These are phyloP conservation scores for Anagrus nilaparvatae DNA, from an alignment of 1,140 invertebrate species.

Conservation along the genomic window DNA sequence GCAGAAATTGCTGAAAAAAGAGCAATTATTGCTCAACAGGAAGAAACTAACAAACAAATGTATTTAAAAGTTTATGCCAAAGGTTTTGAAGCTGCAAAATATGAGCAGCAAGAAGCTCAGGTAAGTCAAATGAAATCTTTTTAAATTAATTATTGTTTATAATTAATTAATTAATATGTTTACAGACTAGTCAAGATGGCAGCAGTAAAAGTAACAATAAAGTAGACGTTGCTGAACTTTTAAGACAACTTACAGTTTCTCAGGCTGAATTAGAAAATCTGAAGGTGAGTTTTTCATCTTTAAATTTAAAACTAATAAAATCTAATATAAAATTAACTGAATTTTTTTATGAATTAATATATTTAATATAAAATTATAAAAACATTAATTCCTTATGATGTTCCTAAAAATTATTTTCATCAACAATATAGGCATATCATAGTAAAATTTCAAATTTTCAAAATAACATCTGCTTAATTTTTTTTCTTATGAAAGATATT, in stretches of 20 bases:
- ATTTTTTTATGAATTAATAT: too few relatives aligned
- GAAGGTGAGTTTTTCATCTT: constrained; percentile 51
- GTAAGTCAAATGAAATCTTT: constrained; percentile 16
- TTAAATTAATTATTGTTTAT: not conserved
- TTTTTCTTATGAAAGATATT: too few relatives aligned
- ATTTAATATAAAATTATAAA: too few relatives aligned
- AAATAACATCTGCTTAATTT: too few relatives aligned
- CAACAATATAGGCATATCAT: too few relatives aligned
- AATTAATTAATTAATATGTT: constrained; percentile 10
- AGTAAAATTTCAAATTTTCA: too few relatives aligned
- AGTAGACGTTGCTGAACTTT: constrained; percentile 63
- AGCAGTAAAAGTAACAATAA: constrained; percentile 36
- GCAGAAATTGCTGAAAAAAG: constrained; percentile 46
- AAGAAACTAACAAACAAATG: constrained; percentile 63
- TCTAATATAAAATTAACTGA: too few relatives aligned
- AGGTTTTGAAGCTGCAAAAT: constrained; percentile 64
- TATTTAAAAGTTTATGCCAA: constrained; percentile 77
- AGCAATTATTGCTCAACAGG: constrained; percentile 48
- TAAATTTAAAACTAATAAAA: too few relatives aligned
- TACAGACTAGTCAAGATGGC: constrained; percentile 52
- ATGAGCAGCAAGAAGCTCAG: constrained; percentile 54
- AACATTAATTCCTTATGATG: too few relatives aligned
- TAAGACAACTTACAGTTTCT: constrained; percentile 68
- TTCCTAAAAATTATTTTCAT: too few relatives aligned
- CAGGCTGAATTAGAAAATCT: constrained; percentile 75